Evolutionary conservation across 35 echinoderm and acorn worm genomes (phyloP).

Genomic region (Strongylocentrotus purpuratus): DNA sequence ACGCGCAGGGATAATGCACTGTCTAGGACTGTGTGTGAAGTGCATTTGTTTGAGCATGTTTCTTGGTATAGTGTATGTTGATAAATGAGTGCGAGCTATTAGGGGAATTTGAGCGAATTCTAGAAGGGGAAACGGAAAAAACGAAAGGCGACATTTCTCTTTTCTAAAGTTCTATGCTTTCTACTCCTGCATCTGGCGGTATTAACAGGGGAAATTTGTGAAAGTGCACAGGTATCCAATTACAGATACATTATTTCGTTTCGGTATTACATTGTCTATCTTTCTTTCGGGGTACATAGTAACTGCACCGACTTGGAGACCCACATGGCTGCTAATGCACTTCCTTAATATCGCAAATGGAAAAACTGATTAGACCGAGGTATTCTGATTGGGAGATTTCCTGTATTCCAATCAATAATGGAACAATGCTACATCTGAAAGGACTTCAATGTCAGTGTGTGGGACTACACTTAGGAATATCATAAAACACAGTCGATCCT

Average conservation of each 20-base stretch:
- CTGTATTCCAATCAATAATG: background rate
- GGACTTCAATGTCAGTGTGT: background rate
- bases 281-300: slow-evolving; percentile 5
- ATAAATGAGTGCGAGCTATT: slow-evolving; percentile 41
- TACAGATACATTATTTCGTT: slow-evolving; percentile 45
- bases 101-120: slow-evolving; percentile 1
- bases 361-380: slow-evolving; percentile 26
- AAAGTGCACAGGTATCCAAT: slow-evolving; percentile 45
- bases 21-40: background rate
- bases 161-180: background rate
- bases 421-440: background rate
- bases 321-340: slow-evolving; percentile 21
- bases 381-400: slow-evolving; percentile 4
- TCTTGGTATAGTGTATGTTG: slow-evolving; percentile 21
- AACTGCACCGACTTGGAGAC: background rate
- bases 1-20: slow-evolving; percentile 40
- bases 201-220: slow-evolving; percentile 43
- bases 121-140: background rate
- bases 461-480: background rate
- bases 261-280: background rate
- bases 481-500: background rate
- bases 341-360: slow-evolving; percentile 38
- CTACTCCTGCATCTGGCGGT: background rate
- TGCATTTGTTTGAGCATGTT: slow-evolving; percentile 27
- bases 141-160: background rate